Conservation (phyloP, 2,888 invertebrate species). For the Rotaria socialis region DNA sequence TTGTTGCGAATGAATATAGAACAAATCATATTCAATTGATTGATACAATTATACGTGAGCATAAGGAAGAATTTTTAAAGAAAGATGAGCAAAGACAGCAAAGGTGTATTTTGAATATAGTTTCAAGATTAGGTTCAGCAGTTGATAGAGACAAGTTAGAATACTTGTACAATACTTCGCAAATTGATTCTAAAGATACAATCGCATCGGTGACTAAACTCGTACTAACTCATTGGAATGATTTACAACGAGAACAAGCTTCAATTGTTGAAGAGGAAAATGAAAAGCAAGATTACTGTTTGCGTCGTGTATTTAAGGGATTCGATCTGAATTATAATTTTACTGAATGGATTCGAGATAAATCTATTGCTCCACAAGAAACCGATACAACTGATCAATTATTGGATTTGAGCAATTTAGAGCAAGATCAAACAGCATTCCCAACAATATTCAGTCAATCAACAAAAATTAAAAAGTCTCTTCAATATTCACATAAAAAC, state of each 20-base stretch:
- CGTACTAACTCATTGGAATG: neutral
- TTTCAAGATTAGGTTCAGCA: neutral
- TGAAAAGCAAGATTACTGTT: neutral
- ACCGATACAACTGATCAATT: neutral
- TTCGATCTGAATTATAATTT: too few relatives aligned
- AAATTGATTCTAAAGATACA: neutral
- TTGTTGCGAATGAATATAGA: neutral
- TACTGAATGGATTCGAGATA: neutral
- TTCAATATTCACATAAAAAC: neutral
- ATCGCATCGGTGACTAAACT: neutral
- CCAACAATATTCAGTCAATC: neutral
- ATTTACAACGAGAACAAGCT: neutral
- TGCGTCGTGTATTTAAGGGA: too few relatives aligned
- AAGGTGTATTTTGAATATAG: neutral
- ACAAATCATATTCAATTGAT: neutral
- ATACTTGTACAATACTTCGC: neutral
- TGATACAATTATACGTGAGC: neutral
- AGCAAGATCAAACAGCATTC: neutral
- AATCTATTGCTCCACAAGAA: neutral
- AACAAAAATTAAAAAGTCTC: neutral
- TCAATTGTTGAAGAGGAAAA: too few relatives aligned
- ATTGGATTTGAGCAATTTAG: neutral
- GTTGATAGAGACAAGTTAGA: neutral
- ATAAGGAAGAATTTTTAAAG: neutral
- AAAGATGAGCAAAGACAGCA: neutral